A percentile compares a stretch with the other conserved stretches of the same genome.
Evolutionary conservation across 1,140 invertebrate species (phyloP).

Genomic region (Brevipalpus yothersi): DNA sequence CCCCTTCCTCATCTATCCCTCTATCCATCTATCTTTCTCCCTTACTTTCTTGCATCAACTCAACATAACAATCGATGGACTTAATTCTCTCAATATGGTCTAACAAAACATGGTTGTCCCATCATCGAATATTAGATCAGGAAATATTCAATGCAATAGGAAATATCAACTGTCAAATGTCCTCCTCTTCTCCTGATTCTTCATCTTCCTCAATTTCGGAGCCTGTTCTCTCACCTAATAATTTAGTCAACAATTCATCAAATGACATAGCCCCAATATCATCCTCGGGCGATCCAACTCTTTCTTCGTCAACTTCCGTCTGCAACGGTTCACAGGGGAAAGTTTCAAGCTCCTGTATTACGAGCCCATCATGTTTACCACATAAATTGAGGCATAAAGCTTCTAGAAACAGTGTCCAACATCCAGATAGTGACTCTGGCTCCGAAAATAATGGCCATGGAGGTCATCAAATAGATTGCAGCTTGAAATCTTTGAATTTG

Average conservation of each 20-base stretch:
- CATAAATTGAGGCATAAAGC: slow-evolving; percentile 74
- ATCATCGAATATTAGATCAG: neutral
- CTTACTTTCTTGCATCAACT: neutral
- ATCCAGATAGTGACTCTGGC: slow-evolving; percentile 19
- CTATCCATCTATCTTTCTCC: neutral
- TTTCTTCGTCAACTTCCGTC: slow-evolving; percentile 11
- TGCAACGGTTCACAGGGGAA: slow-evolving; percentile 9
- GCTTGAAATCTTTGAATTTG: neutral
- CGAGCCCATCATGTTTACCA: slow-evolving; percentile 31
- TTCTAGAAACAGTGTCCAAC: slow-evolving; percentile 20
- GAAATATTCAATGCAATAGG: slow-evolving; percentile 1
- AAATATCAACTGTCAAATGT: neutral
- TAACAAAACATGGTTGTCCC: slow-evolving; percentile 2
- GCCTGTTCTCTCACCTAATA: neutral
- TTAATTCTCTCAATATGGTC: neutral
- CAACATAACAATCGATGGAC: neutral
- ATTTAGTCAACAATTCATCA: neutral
- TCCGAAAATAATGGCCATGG: slow-evolving; percentile 20
- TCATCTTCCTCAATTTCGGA: slow-evolving; percentile 3
- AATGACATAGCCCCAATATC: neutral
- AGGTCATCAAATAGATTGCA: neutral
- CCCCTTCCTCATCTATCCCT: neutral
- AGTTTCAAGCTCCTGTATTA: neutral
- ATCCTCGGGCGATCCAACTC: slow-evolving; percentile 9
- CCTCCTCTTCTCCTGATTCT: neutral